Conservation (phyloP, 2,797 vertebrate genomes). For the Liasis olivaceus region DNA sequence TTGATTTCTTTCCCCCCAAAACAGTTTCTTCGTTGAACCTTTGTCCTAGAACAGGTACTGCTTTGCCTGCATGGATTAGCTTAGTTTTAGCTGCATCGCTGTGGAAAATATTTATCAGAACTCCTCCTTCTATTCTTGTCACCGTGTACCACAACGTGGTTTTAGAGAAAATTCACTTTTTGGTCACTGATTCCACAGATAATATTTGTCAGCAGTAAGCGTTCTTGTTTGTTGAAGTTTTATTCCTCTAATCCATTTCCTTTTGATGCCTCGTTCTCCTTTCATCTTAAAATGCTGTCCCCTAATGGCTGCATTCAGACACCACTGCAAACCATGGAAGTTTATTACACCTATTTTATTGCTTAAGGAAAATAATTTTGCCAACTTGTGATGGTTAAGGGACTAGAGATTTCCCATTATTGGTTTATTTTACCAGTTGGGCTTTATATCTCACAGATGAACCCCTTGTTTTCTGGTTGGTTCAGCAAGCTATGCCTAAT, state of each 20-base stretch:
- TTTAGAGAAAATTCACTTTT: neutral
- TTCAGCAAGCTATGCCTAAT: neutral
- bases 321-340: neutral
- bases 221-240: neutral
- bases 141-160: neutral
- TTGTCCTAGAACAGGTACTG: constrained; percentile 7
- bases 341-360: neutral
- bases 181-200: neutral
- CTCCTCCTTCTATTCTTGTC: constrained; percentile 5
- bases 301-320: neutral
- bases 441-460: neutral
- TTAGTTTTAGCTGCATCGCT: constrained; percentile 4
- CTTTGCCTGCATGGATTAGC: constrained; percentile 8
- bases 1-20: constrained; percentile 5
- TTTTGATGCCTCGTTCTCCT: neutral
- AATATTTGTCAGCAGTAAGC: neutral
- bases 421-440: neutral
- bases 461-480: neutral
- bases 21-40: constrained; percentile 26
- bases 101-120: constrained; percentile 16
- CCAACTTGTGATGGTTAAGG: neutral
- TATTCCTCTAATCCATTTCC: neutral
- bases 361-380: neutral
- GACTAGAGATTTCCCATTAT: too few relatives aligned
- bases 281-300: neutral